A percentile compares a stretch with the other conserved stretches of the same genome.
phyloP scores from a whole-genome alignment of 1,140 invertebrate genomes.

The Contarinia nasturtii region DNA sequence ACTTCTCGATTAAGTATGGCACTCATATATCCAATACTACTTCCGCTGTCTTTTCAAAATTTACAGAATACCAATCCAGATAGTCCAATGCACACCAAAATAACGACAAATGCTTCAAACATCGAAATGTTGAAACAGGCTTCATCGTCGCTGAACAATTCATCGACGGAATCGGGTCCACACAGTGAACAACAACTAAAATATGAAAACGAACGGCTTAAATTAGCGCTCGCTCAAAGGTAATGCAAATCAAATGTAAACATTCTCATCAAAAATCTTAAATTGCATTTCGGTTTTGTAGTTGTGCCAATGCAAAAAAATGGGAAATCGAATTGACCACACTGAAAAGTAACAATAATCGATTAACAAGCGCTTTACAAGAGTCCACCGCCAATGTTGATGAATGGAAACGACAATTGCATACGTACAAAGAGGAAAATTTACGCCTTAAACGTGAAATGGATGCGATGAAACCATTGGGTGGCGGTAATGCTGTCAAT shows the following conservation, averaged over 20 bases:
- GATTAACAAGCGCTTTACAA: conserved; percentile 85
- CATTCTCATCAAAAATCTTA: neutral
- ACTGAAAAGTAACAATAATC: conserved; percentile 87
- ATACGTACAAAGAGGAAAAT: conserved; percentile 92
- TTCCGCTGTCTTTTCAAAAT: conserved; percentile 12
- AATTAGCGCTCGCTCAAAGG: conserved; percentile 89
- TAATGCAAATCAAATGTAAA: conserved; percentile 19
- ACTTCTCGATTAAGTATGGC: neutral
- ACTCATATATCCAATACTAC: too few species aligned
- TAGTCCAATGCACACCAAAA: conserved; percentile 22
- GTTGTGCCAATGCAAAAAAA: conserved; percentile 92
- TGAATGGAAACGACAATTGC: conserved; percentile 93
- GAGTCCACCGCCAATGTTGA: conserved; percentile 96
- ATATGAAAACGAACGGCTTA: conserved; percentile 92
- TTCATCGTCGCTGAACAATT: conserved; percentile 19
- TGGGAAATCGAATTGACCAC: conserved; percentile 95
- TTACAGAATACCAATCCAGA: conserved; percentile 24
- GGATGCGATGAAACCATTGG: conserved; percentile 13
- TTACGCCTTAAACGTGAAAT: conserved; percentile 50
- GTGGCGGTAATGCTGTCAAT: conserved; percentile 7
- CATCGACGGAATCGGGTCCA: conserved; percentile 17
- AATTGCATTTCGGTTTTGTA: too few species aligned
- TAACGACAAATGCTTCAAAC: conserved; percentile 1
- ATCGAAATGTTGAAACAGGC: conserved; percentile 5
- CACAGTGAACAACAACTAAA: conserved; percentile 75